These are phyloP conservation scores for Hylomyscus alleni DNA, from an alignment of 2,797 vertebrate genomes.

Conservation along the genomic window DNA sequence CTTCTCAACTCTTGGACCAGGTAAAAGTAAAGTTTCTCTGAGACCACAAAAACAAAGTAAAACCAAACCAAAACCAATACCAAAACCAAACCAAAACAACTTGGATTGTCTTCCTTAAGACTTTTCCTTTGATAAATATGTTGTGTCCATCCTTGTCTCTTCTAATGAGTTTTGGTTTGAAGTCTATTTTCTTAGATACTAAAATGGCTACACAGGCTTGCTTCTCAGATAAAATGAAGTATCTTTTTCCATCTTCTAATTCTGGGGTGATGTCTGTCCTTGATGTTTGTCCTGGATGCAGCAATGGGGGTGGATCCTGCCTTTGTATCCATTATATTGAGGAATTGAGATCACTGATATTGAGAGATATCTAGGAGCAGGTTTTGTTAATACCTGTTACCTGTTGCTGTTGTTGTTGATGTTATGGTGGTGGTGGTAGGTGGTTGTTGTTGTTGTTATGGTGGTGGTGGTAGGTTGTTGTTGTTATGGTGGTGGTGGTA, in stretches of 20 bases:
- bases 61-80: too few species aligned
- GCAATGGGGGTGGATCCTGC: neutral
- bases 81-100: too few species aligned
- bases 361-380: neutral
- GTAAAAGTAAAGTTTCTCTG: neutral
- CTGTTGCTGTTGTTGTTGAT: neutral
- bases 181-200: neutral
- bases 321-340: neutral
- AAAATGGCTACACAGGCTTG: neutral
- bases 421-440: neutral
- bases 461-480: neutral
- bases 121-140: neutral
- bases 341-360: neutral
- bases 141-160: neutral
- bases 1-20: neutral
- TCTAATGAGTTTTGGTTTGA: neutral
- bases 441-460: too few species aligned
- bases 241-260: neutral
- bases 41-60: neutral
- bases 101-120: neutral
- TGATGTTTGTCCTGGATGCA: neutral
- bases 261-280: neutral
- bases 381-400: neutral
- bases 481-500: neutral
- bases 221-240: neutral